Conservation (phyloP, 2,113 vertebrate species). For the Delphinapterus leucas region DNA sequence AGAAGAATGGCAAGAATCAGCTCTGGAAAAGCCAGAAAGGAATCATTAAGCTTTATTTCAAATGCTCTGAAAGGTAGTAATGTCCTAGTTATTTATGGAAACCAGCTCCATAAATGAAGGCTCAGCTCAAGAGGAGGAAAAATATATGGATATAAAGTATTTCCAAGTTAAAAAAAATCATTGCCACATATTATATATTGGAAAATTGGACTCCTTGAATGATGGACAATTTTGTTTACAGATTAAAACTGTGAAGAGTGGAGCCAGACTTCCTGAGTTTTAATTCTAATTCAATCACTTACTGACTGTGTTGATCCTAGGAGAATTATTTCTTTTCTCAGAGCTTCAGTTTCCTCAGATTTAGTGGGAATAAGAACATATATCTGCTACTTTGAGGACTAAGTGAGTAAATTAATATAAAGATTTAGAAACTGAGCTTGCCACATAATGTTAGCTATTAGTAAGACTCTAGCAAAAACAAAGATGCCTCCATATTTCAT, state of each 20-base stretch:
- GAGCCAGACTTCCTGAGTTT: not conserved
- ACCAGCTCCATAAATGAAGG: not conserved
- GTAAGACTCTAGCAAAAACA: not conserved
- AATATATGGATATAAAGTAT: not conserved
- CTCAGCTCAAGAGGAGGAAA: not conserved
- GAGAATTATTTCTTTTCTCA: not conserved
- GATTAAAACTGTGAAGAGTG: not conserved
- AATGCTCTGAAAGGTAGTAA: too few relatives aligned
- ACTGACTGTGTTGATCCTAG: not conserved
- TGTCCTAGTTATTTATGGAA: not conserved
- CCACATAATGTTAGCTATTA: not conserved
- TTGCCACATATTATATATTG: not conserved
- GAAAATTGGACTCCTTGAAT: not conserved
- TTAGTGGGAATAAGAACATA: not conserved
- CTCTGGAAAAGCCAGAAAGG: not conserved
- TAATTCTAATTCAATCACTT: not conserved
- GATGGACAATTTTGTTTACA: not conserved
- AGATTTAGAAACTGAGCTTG: not conserved
- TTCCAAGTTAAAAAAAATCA: not conserved
- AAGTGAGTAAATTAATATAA: not conserved
- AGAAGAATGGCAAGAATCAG: not conserved
- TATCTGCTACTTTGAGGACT: not conserved
- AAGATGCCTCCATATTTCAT: not conserved
- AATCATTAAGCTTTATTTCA: not conserved
- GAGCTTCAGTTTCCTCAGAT: not conserved